Evolutionary conservation across 2,113 vertebrate genomes (phyloP).

Genomic region (Pseudorectes ferrugineus): DNA sequence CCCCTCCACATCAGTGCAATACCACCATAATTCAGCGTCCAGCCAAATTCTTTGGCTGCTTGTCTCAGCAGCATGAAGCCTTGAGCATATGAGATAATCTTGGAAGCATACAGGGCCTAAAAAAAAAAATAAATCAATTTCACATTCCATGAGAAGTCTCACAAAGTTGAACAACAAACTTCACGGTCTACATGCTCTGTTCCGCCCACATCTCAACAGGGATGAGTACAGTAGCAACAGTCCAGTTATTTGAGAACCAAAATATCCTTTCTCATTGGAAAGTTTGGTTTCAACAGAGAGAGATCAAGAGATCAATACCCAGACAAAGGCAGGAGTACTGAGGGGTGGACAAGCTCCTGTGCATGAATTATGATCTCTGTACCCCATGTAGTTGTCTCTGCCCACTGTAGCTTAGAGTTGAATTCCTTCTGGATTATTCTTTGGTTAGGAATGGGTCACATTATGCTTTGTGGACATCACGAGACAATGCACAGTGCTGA

Average conservation of each 20-base stretch:
- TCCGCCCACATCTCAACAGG: background rate
- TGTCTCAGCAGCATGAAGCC: conserved; percentile 96
- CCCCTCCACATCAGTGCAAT: conserved; percentile 99
- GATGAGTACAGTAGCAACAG: background rate
- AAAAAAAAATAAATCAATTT: background rate
- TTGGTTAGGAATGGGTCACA: background rate
- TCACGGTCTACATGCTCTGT: background rate
- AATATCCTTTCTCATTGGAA: background rate
- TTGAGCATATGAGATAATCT: conserved; percentile 97
- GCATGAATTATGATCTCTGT: background rate
- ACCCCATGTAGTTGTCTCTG: background rate
- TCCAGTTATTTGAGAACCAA: background rate
- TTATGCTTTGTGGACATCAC: background rate
- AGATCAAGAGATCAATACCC: background rate
- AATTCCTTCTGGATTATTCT: background rate
- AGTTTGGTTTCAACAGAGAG: background rate
- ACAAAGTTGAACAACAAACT: background rate
- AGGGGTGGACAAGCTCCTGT: background rate
- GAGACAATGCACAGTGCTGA: background rate
- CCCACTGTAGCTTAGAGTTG: background rate
- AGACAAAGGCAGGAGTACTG: background rate
- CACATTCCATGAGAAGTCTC: background rate
- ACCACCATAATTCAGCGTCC: conserved; percentile 92
- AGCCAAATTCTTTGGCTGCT: conserved; percentile 90
- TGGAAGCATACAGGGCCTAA: conserved; percentile 95